Base-by-base conservation (phyloP, 92 coral and sea anemone species). In the Desmophyllum pertusum region DNA sequence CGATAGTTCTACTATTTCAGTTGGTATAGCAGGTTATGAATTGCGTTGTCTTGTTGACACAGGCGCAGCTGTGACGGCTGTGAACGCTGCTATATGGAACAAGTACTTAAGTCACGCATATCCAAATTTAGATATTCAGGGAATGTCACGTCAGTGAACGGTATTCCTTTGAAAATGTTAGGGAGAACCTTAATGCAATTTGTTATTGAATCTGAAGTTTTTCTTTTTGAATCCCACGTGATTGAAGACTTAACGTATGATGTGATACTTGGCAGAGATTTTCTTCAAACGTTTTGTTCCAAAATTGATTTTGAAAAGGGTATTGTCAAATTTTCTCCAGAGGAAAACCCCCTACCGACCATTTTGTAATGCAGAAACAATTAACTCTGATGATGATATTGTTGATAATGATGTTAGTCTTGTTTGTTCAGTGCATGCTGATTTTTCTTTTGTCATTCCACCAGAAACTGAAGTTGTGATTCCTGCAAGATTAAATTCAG, bases 201-300 rank as follows among this genome's bases (percentile, higher is more conserved):
- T 41, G 15, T 69, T n/a, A 73, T 87, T 42, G 52, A 87, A 6
- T 46, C 70, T 69, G 31, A 50, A 8, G 17, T 17, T 7, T 87
- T 87, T 65, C 48, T 61, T 73, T 65, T 53, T 23, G 48, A 41
- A 35, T 77, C 70, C 30, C 42, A 59, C 4, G 64, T 87, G n/a
- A 53, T 86, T 70, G 65, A 69, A 35, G 52, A 86, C 39, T 59
- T 86, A 70, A 39, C 79, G 13, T 80, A 64, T 33, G 81, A 80
- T n/a, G 46, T 80, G 11, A 71, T 86, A 8, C 39, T 87, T 15
- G 90, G 90, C 23, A 80, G 82, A 65, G 77, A 87, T 63, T 87
- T 86, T 13, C 79, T 86, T 45, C 53, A 57, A 13, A 61, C 70
- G 6, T 86, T n/a, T 70, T 11, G 27, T 71, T 86, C 83, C n/a